These are phyloP conservation scores for Labroides dimidiatus DNA, from an alignment of 2,797 vertebrate species.

Conservation along the genomic window DNA sequence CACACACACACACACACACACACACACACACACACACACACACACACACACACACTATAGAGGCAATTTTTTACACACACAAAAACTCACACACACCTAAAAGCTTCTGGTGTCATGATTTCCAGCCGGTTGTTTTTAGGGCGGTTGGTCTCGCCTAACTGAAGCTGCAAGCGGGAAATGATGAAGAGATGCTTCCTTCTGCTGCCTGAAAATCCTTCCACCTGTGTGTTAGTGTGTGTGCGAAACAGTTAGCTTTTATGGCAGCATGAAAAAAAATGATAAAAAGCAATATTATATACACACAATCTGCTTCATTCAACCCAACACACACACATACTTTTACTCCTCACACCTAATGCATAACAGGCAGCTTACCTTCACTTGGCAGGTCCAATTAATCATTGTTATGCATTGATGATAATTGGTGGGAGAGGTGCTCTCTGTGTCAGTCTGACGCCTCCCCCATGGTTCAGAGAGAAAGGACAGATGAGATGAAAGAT, in stretches of 20 bases:
- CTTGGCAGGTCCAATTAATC: slow-evolving; percentile 49
- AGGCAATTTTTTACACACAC: no score
- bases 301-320: no score
- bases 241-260: slow-evolving; percentile 4
- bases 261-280: slow-evolving; percentile 26
- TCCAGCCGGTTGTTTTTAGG: slow-evolving; percentile 47
- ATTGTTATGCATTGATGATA: slow-evolving; percentile 49
- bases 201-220: slow-evolving; percentile 1
- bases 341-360: background rate
- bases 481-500: slow-evolving; percentile 14
- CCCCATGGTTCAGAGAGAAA: slow-evolving; percentile 6
- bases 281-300: slow-evolving; percentile 10
- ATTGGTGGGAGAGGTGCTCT: slow-evolving; percentile 30
- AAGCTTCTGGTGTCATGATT: slow-evolving; percentile 19
- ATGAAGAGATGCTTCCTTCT: slow-evolving; percentile 50
- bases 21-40: slow-evolving; percentile 20
- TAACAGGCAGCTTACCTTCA: slow-evolving; percentile 7
- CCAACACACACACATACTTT: background rate
- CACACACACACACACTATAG: background rate
- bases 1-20: slow-evolving; percentile 3
- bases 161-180: slow-evolving; percentile 41
- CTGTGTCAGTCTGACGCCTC: slow-evolving; percentile 37
- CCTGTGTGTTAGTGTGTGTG: slow-evolving; percentile 2
- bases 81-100: background rate
- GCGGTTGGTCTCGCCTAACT: slow-evolving; percentile 35